phyloP scores from a whole-genome alignment of 2,888 invertebrate species.

The Unio pictorum region DNA sequence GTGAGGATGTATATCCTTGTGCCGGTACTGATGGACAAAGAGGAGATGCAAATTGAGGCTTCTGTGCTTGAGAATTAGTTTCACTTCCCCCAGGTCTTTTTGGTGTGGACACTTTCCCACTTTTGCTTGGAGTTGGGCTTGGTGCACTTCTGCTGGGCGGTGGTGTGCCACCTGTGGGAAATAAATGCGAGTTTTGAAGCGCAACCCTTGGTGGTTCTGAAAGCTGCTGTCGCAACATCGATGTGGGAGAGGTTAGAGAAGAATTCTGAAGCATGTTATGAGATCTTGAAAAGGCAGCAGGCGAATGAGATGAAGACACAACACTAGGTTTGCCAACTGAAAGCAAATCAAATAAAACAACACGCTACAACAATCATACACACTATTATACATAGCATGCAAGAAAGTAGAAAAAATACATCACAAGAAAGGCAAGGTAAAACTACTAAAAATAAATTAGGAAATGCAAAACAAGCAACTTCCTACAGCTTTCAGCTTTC shows the following conservation, averaged over 20 bases:
- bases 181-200: conserved; percentile 25
- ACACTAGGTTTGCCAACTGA: conserved; percentile 58
- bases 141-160: conserved; percentile 14
- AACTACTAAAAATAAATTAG: conserved; percentile 9
- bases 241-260: conserved; percentile 23
- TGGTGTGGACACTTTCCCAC: no score
- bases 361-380: conserved; percentile 21
- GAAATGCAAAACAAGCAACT: conserved; percentile 2
- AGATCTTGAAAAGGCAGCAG: conserved; percentile 35
- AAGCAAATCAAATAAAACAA: conserved; percentile 51
- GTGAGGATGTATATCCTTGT: no score
- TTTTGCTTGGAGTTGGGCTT: neutral
- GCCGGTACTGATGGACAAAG: no score
- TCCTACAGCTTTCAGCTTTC: neutral
- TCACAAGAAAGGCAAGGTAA: conserved; percentile 5
- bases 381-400: conserved; percentile 7
- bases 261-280: conserved; percentile 22
- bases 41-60: no score
- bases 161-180: conserved; percentile 17
- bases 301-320: conserved; percentile 33
- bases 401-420: conserved; percentile 14
- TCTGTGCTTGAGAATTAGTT: no score
- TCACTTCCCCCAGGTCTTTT: no score
- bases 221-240: conserved; percentile 10
- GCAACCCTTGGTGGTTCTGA: conserved; percentile 10